These are phyloP conservation scores for Eilema griseolum DNA, from an alignment of 2,888 invertebrate genomes.

Conservation along the genomic window DNA sequence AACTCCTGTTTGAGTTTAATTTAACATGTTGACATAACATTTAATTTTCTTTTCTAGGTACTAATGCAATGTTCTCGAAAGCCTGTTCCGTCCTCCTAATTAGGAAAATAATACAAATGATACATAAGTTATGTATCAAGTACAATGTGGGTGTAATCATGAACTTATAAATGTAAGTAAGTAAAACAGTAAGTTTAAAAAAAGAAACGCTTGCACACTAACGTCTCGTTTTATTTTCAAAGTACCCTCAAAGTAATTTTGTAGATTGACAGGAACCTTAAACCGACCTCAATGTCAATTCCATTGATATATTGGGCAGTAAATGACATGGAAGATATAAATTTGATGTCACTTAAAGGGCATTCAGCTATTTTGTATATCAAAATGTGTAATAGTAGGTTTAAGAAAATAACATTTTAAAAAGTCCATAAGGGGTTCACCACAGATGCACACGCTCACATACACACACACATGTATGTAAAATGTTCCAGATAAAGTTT, in stretches of 20 bases:
- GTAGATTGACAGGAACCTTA: background rate
- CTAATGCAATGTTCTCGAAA: too few species aligned
- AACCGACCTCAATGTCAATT: conserved; percentile 20
- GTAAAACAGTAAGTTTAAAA: too few species aligned
- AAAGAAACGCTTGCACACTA: background rate
- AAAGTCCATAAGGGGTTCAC: too few species aligned
- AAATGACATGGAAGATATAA: conserved; percentile 11
- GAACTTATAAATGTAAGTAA: too few species aligned
- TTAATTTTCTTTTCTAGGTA: background rate
- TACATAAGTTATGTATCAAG: too few species aligned
- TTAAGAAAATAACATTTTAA: background rate
- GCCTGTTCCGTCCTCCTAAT: too few species aligned
- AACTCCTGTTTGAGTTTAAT: background rate
- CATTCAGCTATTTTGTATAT: background rate
- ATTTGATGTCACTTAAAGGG: background rate
- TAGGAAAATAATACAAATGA: too few species aligned
- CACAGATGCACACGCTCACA: too few species aligned
- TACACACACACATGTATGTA: too few species aligned
- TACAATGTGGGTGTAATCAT: too few species aligned
- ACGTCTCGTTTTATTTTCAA: background rate
- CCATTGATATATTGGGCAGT: conserved; percentile 31
- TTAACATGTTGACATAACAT: background rate
- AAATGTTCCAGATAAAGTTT: too few species aligned
- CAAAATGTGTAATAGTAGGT: background rate
- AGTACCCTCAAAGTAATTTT: background rate